Conservation (phyloP, 2,888 invertebrate species). For the Aquatica leii region DNA sequence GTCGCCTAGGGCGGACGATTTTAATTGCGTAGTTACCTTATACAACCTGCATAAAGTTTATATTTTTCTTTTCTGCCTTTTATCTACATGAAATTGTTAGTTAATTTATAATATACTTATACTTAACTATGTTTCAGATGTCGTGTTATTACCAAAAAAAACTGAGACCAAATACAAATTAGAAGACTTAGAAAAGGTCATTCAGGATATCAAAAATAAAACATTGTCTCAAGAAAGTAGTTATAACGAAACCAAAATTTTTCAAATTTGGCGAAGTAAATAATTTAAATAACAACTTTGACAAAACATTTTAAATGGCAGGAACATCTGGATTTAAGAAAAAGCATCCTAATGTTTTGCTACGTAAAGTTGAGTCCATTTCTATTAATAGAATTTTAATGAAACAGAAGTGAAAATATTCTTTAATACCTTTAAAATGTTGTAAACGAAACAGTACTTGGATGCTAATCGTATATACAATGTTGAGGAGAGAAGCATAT, state of each 20-base stretch:
- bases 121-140: conserved; percentile 30
- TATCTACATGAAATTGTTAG: too few relatives aligned
- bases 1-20: too few relatives aligned
- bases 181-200: conserved; percentile 28
- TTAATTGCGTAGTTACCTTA: too few relatives aligned
- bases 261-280: conserved; percentile 41
- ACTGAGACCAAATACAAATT: conserved; percentile 31
- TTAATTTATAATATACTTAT: neutral
- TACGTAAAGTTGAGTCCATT: conserved; percentile 33
- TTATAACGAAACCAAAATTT: neutral
- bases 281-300: conserved; percentile 41
- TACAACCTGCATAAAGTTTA: too few relatives aligned
- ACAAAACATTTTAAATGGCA: conserved; percentile 37
- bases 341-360: conserved; percentile 35
- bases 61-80: too few relatives aligned
- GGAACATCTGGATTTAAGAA: conserved; percentile 36
- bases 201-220: conserved; percentile 26
- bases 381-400: conserved; percentile 41
- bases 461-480: conserved; percentile 37
- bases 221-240: conserved; percentile 21
- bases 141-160: conserved; percentile 27
- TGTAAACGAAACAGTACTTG: conserved; percentile 31
- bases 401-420: conserved; percentile 38
- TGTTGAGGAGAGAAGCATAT: conserved; percentile 46
- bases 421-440: conserved; percentile 30